Conservation (phyloP, 2,113 vertebrate species). For the Hippolais icterina region DNA sequence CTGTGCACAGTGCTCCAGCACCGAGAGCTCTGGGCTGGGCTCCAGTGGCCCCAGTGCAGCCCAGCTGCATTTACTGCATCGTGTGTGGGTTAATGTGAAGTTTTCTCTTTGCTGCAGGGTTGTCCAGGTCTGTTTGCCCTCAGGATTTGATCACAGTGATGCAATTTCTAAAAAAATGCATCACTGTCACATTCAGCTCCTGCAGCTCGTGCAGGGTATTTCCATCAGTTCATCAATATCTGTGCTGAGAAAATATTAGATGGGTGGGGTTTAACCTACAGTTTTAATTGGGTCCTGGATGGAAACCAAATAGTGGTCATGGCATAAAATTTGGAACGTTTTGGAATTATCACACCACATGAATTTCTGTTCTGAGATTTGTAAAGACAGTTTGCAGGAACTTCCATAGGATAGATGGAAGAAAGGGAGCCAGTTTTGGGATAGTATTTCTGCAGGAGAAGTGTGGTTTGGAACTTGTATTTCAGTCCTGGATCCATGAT, state of each 20-base stretch:
- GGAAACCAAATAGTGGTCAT: not conserved
- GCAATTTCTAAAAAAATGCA: not conserved
- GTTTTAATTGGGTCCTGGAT: not conserved
- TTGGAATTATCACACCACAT: not conserved
- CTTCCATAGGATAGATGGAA: not conserved
- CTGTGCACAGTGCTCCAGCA: not conserved
- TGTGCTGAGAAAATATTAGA: not conserved
- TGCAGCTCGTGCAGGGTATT: not conserved
- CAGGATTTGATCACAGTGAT: not conserved
- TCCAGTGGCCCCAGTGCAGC: not conserved
- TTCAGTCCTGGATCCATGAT: not conserved
- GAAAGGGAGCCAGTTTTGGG: not conserved
- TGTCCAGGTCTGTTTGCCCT: not conserved
- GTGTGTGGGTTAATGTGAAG: not conserved
- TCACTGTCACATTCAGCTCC: not conserved
- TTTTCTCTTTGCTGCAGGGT: not conserved
- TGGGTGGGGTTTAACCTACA: not conserved
- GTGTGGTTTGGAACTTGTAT: not conserved
- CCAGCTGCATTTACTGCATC: not conserved
- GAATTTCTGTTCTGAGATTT: not conserved
- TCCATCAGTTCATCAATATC: not conserved
- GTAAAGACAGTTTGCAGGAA: not conserved
- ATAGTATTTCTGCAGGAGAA: not conserved
- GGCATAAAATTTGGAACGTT: rapidly evolving
- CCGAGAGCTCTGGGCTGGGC: not conserved